Evolutionary conservation across 1,140 invertebrate species (phyloP), one percentile per base, ranked within the genome.

Genomic region (Halotydeus destructor): DNA sequence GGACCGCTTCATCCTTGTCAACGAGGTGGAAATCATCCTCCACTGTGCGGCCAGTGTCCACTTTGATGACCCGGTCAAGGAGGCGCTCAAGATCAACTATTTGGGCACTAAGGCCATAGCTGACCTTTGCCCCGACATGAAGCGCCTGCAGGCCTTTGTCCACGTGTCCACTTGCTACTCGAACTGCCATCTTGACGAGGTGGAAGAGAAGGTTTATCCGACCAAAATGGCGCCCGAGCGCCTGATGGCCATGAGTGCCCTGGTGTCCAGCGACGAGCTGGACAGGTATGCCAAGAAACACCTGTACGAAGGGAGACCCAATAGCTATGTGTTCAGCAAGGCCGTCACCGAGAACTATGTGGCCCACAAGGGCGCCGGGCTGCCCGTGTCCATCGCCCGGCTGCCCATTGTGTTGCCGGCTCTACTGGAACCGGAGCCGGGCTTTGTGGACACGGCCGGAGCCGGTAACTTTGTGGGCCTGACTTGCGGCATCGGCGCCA

Each of bases 361-460:
- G 1, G 74, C 79, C 49, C n/a, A 41, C 5, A 5, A 24, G 25
- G 5, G 5, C 14, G 18, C 21, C 19, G 18, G 18, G 9, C 5
- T 94, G 23, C 83, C 86, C 0, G 60, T 74, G 3, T 69, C 78
- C 2, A 79, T 96, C 46, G 71, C 82, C 32, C 67, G 88, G 53
- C 86, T 88, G 0, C 89, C 85, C 0, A 89, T 93, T 76, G 82
- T 93, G 54, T 75, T 77, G 11, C 84, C 74, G 14, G 68, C 84
- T 3, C 88, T 82, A 79, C 78, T 79, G 54, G 83, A 94, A 56
- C 89, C 88, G 0, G 54, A 80, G 1, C 75, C 81, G 2, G 85
- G 86, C 2, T 96, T 88, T 88, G 91, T 86, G 5, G 78, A 79
- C 49, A 93, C 85, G 28, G n/a, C n/a, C n/a, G n/a, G n/a, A n/a